Base-by-base conservation (phyloP, 2,113 vertebrate species). In the Fulica atra region DNA sequence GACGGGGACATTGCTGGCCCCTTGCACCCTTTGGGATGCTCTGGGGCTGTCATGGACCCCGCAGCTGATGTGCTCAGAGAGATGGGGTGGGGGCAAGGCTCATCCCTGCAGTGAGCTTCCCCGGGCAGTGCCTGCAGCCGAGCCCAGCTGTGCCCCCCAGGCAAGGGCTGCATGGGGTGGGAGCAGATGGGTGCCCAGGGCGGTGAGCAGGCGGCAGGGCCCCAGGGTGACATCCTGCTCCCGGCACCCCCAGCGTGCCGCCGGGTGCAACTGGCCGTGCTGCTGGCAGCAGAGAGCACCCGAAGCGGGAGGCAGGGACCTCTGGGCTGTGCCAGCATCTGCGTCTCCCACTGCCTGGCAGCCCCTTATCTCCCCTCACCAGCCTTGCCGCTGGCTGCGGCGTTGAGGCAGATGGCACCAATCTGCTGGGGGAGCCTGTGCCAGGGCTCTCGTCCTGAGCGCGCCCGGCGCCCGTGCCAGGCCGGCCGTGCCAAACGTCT, bases 331-430 rank as follows among this genome's bases (percentile, higher is more conserved):
- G 89, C 78, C 92, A 93, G 80, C 28, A 95, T 95, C 96, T 97
- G 93, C 31, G 63, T 81, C 86, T 93, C 88, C 84, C 86, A 80
- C 66, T 1, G 51, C 92, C 40, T 92, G 93, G 96, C 96, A 92
- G 76, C 87, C 88, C 63, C 84, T 91, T 92, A 92, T 92, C 94
- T 91, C 93, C 87, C 84, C 59, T 80, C 89, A 44, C 54, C 93
- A 89, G 85, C 85, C 92, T 86, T 4, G 29, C 78, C 33, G 46
- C 87, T 95, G 95, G 90, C 96, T 64, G 92, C 66, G 4, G 88
- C 2, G 13, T 8, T 7, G 3, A 93, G 91, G 95, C 97, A 98
- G 98, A 97, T 98, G 98, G 98, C 97, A 97, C 95, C 98, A 97
- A 98, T 98, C 97, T 98, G 98, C 97, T 36, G 29, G 76, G 44